Conservation (phyloP, 2,888 invertebrate species). For the Lepidocyrtinus sp. region DNA sequence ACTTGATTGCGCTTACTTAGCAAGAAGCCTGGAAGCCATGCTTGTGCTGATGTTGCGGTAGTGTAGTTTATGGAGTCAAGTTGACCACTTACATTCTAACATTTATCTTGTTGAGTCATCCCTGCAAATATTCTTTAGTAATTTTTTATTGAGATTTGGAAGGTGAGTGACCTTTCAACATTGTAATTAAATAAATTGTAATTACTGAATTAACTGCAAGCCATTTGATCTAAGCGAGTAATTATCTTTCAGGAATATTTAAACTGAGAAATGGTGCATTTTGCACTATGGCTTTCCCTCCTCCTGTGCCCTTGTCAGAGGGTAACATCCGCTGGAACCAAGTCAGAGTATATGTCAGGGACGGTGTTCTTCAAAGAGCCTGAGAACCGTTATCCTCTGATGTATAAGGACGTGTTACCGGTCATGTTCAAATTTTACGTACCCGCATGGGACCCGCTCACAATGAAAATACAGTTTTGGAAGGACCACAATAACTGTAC, state of each 20-base stretch:
- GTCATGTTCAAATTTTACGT: constrained; percentile 52
- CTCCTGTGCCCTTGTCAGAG: background rate
- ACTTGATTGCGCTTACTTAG: no score
- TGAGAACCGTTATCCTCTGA: constrained; percentile 30
- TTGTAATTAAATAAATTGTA: no score
- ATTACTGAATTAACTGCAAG: no score
- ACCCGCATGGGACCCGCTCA: constrained; percentile 38
- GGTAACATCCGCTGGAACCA: background rate
- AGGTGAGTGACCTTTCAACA: no score
- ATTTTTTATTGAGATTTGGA: no score
- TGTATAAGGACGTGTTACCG: constrained; percentile 46
- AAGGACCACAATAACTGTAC: constrained; percentile 59
- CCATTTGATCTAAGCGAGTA: no score
- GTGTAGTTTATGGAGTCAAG: no score
- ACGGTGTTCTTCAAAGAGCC: constrained; percentile 28
- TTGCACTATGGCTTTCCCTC: background rate
- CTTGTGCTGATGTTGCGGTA: no score
- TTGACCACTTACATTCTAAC: no score
- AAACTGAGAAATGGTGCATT: background rate
- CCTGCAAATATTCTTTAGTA: no score
- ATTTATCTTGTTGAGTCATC: no score
- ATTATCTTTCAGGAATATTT: background rate
- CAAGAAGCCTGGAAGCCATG: no score
- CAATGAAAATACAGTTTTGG: constrained; percentile 62
- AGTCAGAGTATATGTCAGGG: constrained; percentile 27